Percentiles rank a stretch among this genome's conserved stretches.
phyloP scores from a whole-genome alignment of 2,113 vertebrate species.

The Ammodytes marinus region DNA sequence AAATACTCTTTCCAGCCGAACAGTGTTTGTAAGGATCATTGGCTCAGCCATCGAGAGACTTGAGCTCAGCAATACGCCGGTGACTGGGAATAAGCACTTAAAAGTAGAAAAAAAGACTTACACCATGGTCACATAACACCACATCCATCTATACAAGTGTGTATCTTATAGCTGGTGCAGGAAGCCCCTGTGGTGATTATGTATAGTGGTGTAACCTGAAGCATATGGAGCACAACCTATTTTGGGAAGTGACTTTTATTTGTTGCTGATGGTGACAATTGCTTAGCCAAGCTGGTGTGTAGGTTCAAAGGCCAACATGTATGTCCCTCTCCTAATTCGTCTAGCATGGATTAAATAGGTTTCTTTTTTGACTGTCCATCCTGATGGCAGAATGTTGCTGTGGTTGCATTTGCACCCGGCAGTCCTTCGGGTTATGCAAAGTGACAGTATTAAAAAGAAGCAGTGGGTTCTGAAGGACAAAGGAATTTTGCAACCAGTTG shows the following conservation, averaged over 20 bases:
- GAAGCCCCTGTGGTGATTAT: constrained; percentile 31
- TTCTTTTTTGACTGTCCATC: constrained; percentile 25
- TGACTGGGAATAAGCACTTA: constrained; percentile 23
- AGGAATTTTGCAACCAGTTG: neutral
- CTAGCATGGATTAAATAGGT: constrained; percentile 52
- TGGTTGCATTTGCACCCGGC: constrained; percentile 31
- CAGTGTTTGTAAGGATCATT: constrained; percentile 36
- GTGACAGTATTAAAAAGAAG: neutral
- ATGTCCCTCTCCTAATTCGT: constrained; percentile 16
- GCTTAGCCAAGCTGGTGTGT: constrained; percentile 35
- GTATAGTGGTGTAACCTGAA: constrained; percentile 26
- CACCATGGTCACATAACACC: constrained; percentile 10
- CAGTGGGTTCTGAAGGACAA: neutral
- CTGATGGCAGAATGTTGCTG: constrained; percentile 32
- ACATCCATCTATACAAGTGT: constrained; percentile 35
- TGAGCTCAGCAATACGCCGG: constrained; percentile 4
- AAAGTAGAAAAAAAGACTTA: constrained; percentile 31
- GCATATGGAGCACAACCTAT: constrained; percentile 36
- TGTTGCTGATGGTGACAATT: constrained; percentile 60
- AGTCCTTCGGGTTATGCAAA: constrained; percentile 19
- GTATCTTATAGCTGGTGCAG: constrained; percentile 24
- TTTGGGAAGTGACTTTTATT: constrained; percentile 48
- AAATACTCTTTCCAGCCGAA: constrained; percentile 19
- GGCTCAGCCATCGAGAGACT: constrained; percentile 2
- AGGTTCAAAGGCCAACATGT: constrained; percentile 49